phyloP scores from a whole-genome alignment of 1,140 invertebrate genomes.

The Plutomurus gul region DNA sequence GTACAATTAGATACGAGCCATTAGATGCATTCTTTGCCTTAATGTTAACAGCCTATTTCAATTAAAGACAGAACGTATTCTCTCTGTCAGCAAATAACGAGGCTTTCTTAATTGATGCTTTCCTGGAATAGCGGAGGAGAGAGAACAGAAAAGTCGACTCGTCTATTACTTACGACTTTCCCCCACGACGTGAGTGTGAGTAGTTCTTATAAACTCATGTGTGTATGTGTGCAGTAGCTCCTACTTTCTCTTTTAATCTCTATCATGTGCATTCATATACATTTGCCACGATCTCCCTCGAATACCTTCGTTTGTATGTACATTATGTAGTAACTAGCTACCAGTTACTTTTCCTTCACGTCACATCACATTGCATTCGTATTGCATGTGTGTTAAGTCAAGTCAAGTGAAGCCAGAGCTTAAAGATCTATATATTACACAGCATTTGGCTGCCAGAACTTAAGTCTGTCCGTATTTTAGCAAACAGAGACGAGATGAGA shows the following conservation, averaged over 20 bases:
- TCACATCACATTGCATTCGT: slow-evolving; percentile 9
- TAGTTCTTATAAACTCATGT: no score
- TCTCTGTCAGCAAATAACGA: slow-evolving; percentile 46
- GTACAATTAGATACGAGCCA: slow-evolving; percentile 47
- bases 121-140: not conserved
- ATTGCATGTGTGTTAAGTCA: slow-evolving; percentile 28
- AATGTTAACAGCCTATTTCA: slow-evolving; percentile 48
- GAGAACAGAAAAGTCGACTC: not conserved
- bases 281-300: not conserved
- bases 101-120: slow-evolving; percentile 38
- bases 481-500: not conserved
- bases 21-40: slow-evolving; percentile 46
- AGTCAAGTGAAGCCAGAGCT: slow-evolving; percentile 22
- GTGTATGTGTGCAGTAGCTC: no score
- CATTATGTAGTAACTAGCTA: not conserved
- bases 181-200: not conserved
- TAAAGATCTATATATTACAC: slow-evolving; percentile 22
- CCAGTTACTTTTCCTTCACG: slow-evolving; percentile 17
- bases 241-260: not conserved
- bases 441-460: slow-evolving; percentile 11
- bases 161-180: slow-evolving; percentile 18
- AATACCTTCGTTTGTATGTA: not conserved
- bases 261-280: not conserved
- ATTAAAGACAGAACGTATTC: slow-evolving; percentile 34
- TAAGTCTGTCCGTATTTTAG: not conserved